Conservation (phyloP, 1,140 invertebrate genomes). For the Forficula auricularia region DNA sequence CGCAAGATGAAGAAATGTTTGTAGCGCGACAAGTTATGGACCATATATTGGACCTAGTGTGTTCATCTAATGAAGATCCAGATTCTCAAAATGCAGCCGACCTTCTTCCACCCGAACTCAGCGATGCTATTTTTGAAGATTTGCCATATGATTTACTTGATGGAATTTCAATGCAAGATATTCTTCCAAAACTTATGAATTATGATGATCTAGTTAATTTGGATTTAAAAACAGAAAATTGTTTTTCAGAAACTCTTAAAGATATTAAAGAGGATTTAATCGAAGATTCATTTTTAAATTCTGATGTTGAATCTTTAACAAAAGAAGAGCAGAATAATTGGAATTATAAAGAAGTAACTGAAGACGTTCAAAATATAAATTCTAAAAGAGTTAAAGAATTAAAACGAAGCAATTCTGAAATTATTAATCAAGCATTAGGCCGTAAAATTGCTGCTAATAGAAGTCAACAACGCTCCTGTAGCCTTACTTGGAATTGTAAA, state of each 20-base stretch:
- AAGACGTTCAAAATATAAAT: constrained; percentile 20
- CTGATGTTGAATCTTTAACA: constrained; percentile 19
- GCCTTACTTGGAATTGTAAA: constrained; percentile 47
- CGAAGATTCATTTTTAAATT: constrained; percentile 22
- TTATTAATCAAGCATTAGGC: constrained; percentile 32
- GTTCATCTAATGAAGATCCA: constrained; percentile 42
- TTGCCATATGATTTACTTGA: constrained; percentile 59
- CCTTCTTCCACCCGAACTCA: constrained; percentile 57
- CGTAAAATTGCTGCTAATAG: constrained; percentile 30
- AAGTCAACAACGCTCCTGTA: constrained; percentile 42
- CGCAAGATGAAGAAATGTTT: constrained; percentile 26
- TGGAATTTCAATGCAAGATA: constrained; percentile 60
- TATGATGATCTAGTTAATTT: constrained; percentile 36
- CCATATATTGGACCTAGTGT: constrained; percentile 37
- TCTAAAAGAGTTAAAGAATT: constrained; percentile 29
- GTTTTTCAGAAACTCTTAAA: constrained; percentile 29
- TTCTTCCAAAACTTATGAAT: constrained; percentile 44
- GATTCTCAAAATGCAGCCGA: constrained; percentile 56
- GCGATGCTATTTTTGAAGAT: constrained; percentile 68
- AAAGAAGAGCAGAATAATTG: too few relatives aligned
- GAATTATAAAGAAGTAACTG: constrained; percentile 13
- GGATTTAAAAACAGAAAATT: constrained; percentile 38
- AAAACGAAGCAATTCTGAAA: constrained; percentile 42
- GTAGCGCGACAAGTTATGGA: constrained; percentile 39
- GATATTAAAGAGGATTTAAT: constrained; percentile 7